Percentiles rank a stretch among this genome's conserved stretches.
phyloP scores from a whole-genome alignment of 30 jellyfish, hydroid and myxozoan species.

The Aurelia coerulea region DNA sequence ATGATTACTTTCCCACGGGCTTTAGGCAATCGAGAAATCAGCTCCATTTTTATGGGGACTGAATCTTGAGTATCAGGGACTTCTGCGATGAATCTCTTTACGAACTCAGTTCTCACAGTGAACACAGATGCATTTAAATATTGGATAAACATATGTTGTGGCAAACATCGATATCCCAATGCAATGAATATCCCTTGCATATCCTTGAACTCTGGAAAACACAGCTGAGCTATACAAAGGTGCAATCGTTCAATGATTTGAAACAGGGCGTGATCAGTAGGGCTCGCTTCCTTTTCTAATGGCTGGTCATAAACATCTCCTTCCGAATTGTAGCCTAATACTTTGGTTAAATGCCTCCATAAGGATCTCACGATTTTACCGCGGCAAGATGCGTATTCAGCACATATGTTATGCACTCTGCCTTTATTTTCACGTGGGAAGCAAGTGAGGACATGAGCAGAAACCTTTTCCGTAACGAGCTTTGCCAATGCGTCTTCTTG shows the following conservation, averaged over 20 bases:
- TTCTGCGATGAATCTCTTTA: constrained; percentile 52
- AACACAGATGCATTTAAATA: constrained; percentile 74
- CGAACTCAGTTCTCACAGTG: constrained; percentile 58
- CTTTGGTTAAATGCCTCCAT: constrained; percentile 79
- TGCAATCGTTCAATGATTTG: constrained; percentile 81
- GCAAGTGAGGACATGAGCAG: constrained; percentile 54
- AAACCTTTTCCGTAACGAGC: constrained; percentile 30
- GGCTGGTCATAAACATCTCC: constrained; percentile 43
- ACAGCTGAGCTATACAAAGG: constrained; percentile 48
- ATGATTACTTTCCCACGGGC: constrained; percentile 51
- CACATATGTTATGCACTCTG: constrained; percentile 61
- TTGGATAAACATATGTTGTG: constrained; percentile 66
- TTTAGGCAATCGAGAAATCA: constrained; percentile 61
- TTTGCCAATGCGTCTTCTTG: constrained; percentile 29
- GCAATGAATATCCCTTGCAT: constrained; percentile 56
- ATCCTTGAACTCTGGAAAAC: constrained; percentile 64
- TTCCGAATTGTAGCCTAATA: constrained; percentile 59
- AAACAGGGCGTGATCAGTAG: constrained; percentile 70
- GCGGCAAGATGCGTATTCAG: constrained; percentile 73
- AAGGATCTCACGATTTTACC: constrained; percentile 66
- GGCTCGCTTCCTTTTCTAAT: constrained; percentile 24
- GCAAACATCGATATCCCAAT: constrained; percentile 82
- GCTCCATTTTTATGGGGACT: constrained; percentile 50
- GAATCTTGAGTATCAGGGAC: constrained; percentile 67
- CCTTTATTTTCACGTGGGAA: constrained; percentile 76